Evolutionary conservation across 2,888 invertebrate genomes (phyloP).

Genomic region (Xanthia togata): DNA sequence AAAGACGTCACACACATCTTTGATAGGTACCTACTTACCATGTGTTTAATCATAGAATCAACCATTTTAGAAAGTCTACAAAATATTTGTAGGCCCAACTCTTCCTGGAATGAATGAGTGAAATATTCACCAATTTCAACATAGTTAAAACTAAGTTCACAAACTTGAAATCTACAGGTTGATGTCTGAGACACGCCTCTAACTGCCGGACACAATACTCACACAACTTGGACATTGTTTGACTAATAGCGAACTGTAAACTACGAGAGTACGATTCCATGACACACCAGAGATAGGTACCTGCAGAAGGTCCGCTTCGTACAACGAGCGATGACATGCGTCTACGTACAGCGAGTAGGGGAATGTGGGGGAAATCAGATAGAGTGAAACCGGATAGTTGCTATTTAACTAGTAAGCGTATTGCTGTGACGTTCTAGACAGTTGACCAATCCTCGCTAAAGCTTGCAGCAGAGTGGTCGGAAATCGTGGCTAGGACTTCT

Average conservation of each 20-base stretch:
- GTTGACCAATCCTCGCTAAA: too few relatives aligned
- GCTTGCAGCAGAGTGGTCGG: too few relatives aligned
- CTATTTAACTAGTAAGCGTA: too few relatives aligned
- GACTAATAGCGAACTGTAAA: constrained; percentile 79
- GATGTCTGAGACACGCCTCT: constrained; percentile 67
- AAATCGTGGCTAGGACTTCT: too few relatives aligned
- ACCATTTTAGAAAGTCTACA: not conserved
- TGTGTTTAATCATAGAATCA: constrained; percentile 3
- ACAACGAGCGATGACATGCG: not conserved
- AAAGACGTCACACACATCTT: constrained; percentile 12
- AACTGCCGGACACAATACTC: constrained; percentile 70
- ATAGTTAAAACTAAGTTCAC: constrained; percentile 20
- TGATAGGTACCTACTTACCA: not conserved
- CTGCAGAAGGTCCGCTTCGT: constrained; percentile 8
- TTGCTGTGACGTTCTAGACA: too few relatives aligned
- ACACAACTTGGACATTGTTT: constrained; percentile 80
- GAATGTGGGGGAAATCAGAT: too few relatives aligned
- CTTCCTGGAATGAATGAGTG: not conserved
- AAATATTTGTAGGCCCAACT: not conserved
- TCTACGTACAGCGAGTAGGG: not conserved
- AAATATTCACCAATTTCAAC: constrained; percentile 9
- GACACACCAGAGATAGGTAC: not conserved
- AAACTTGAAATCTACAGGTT: constrained; percentile 56
- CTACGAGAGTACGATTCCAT: constrained; percentile 62
- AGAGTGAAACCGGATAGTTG: too few relatives aligned